Conservation (phyloP, 2,888 invertebrate species). For the Ophion ellenae region DNA sequence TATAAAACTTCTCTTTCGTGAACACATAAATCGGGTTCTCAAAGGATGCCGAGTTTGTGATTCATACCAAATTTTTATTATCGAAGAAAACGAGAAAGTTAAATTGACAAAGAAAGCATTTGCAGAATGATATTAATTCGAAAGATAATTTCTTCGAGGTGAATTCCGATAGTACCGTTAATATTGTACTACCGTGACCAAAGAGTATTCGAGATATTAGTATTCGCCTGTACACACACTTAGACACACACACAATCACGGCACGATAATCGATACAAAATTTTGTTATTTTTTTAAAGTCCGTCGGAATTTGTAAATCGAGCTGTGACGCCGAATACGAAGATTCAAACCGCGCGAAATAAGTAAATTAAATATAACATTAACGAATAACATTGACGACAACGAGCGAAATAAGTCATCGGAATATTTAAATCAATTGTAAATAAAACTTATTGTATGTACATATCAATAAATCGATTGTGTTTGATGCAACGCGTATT, state of each 20-base stretch:
- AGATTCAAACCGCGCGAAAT: constrained; percentile 32
- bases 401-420: constrained; percentile 70
- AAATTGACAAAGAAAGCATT: constrained; percentile 36
- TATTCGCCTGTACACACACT: constrained; percentile 28
- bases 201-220: constrained; percentile 76
- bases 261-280: constrained; percentile 77
- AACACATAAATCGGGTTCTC: constrained; percentile 5
- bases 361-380: constrained; percentile 41
- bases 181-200: constrained; percentile 78
- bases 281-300: constrained; percentile 79
- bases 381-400: constrained; percentile 41
- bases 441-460: constrained; percentile 82
- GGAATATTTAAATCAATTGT: constrained; percentile 78
- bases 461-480: constrained; percentile 83
- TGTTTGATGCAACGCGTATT: constrained; percentile 70
- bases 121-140: constrained; percentile 20
- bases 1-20: constrained; percentile 20
- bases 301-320: constrained; percentile 43
- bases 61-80: not conserved
- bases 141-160: constrained; percentile 75
- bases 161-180: constrained; percentile 71
- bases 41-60: constrained; percentile 9
- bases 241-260: constrained; percentile 53
- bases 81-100: constrained; percentile 29
- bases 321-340: constrained; percentile 58